Base-by-base conservation (phyloP, 2,888 invertebrate genomes). In the Acanthoscelides obtectus region DNA sequence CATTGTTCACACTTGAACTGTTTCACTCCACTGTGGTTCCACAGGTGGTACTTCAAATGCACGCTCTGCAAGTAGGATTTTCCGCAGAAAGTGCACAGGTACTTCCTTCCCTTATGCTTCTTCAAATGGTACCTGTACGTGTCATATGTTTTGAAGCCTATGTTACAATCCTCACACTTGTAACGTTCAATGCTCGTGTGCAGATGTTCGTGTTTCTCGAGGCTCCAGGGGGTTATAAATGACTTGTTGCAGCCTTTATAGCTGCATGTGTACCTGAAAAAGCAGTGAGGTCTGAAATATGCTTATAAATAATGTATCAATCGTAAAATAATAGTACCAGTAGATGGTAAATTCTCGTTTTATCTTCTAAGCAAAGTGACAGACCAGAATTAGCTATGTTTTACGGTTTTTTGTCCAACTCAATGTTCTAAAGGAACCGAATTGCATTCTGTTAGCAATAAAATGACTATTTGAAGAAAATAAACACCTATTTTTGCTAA, bases 11-110 rank as follows among this genome's bases (percentile, higher is more conserved):
- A 81, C 2, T 72, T 73, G 71, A 79, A 80, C 19, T 78, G 79
- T 71, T 81, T 82, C 4, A 77, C 72, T 0, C 80, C 81, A 5
- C 77, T 78, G 69, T 81, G 80, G 5, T 76, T 71, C 77, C 78
- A 80, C 79, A 79, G 77, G 71, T 82, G 82, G 5, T 77, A 74
- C 67, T 79, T 80, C 12, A 82, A 73, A 71, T 80, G 79, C 19
- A 76, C 76, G 1, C 76, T 70, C 67, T 78, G 79, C 68, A 79
- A 74, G 66, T 79, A 80, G 0, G 76, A 72, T 67, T 74, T 74
- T 5, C 80, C 80, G 64, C 80, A 80, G 20, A 77, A 71, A 8
- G 76, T 74, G 68, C 80, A 80, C 22, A 78, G 67, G 70, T 78
- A 75, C 20, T 76, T 74, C 12, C 74, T 72, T 0, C 77, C 79